Evolutionary conservation across 2,888 invertebrate species (phyloP), one percentile per base, ranked within the genome.

Genomic region (Lasiommata megera): DNA sequence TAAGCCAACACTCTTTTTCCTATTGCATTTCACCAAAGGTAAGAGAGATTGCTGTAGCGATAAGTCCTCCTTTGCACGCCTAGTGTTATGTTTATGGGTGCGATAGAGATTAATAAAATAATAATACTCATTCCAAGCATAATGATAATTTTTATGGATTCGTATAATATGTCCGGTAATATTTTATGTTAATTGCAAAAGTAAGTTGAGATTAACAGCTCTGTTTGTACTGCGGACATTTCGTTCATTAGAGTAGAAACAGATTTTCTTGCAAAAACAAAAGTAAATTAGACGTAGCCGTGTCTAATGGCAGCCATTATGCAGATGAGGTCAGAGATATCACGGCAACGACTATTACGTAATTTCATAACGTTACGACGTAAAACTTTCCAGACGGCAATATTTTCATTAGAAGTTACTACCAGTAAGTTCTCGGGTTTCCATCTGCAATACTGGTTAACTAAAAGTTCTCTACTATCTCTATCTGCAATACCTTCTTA

Each of bases 281-380:
- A 47, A 55, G 48, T 34, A 55, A 47, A 55, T 40, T 55, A 40
- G 38, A 55, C 40, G 40, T 40, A 31, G 47, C 31, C 48, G 38
- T 54, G 47, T 48, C 47, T 55, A 48, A 55, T 47, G 55, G 47
- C 31, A 9, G 41, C 48, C 55, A 55, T 55, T 55, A 55, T 55
- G 55, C 55, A 55, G 55, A 55, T 55, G 40, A 48, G 55, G 47
- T 55, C 48, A 55, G 31, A 48, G 55, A 40, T 31, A 55, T 48
- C 47, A 41, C 48, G 18, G 48, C 17, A 41, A 55, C 47, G 38
- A 40, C 47, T 48, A 55, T 48, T 48, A 41, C 48, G 47, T 55
- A 48, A 34, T 47, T 41, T 31, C 41, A 47, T 41, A 41, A 40
- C 48, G 38, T 41, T 23, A 41, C 47, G 55, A 48, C 12, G 48